These are phyloP conservation scores for Thecocarcelia acutangulata DNA, from an alignment of 2,888 invertebrate genomes.

Conservation along the genomic window DNA sequence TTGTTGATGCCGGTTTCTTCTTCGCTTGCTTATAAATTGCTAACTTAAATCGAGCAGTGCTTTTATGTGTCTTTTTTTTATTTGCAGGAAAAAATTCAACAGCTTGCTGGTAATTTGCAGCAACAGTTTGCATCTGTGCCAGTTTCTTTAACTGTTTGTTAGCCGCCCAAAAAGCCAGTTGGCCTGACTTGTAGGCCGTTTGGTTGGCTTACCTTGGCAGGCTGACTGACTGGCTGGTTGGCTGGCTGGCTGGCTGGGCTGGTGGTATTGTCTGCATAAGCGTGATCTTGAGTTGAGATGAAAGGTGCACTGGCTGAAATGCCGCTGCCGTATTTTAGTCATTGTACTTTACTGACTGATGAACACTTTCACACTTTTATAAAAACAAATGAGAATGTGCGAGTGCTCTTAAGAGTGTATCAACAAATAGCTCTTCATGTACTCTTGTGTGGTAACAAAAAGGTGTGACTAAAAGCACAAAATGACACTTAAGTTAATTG, in stretches of 20 bases:
- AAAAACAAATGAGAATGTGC: not conserved
- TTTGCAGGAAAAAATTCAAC: slow-evolving; percentile 34
- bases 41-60: slow-evolving; percentile 61
- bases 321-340: slow-evolving; percentile 64
- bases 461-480: slow-evolving; percentile 68
- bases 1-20: slow-evolving; percentile 43
- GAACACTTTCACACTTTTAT: slow-evolving; percentile 12
- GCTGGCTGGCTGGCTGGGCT: slow-evolving; percentile 60
- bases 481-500: slow-evolving; percentile 67
- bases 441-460: slow-evolving; percentile 53
- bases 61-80: slow-evolving; percentile 18
- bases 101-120: slow-evolving; percentile 35
- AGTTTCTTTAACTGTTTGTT: slow-evolving; percentile 12
- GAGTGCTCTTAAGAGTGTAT: slow-evolving; percentile 33
- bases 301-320: slow-evolving; percentile 62
- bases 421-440: slow-evolving; percentile 53
- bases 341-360: slow-evolving; percentile 46
- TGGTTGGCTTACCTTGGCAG: slow-evolving; percentile 3
- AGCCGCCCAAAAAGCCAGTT: slow-evolving; percentile 2
- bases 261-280: no score
- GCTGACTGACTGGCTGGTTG: slow-evolving; percentile 28
- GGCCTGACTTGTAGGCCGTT: slow-evolving; percentile 17
- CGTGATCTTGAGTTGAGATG: slow-evolving; percentile 70
- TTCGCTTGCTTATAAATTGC: slow-evolving; percentile 63
- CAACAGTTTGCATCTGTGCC: slow-evolving; percentile 33